Conservation (phyloP, 1,140 invertebrate genomes). For the Drosophila pallidifrons region DNA sequence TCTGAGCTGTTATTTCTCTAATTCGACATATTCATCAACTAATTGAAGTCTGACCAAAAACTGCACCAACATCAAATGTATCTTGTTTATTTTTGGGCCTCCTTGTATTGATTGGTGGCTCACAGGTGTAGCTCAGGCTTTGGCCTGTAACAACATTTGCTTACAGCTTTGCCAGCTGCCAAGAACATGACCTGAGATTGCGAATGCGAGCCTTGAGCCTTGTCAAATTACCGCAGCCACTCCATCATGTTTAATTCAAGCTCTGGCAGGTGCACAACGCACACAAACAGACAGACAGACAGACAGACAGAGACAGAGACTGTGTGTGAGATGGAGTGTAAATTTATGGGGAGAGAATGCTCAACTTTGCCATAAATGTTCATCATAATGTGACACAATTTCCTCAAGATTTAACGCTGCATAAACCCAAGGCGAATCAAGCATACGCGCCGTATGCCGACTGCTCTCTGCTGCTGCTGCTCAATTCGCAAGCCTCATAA, state of each 20-base stretch:
- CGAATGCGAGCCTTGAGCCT: constrained; percentile 39
- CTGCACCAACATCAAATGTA: not conserved
- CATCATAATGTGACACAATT: constrained; percentile 83
- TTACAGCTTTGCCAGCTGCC: constrained; percentile 39
- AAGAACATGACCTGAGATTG: constrained; percentile 13
- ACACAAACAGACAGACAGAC: not conserved
- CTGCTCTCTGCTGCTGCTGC: not conserved
- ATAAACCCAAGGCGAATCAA: constrained; percentile 55
- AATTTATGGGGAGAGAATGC: constrained; percentile 71
- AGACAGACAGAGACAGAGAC: not conserved
- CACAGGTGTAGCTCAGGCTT: constrained; percentile 48
- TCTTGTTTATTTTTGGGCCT: constrained; percentile 28
- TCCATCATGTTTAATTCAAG: constrained; percentile 73
- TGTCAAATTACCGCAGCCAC: constrained; percentile 78
- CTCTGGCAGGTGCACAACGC: constrained; percentile 15
- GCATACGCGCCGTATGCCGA: constrained; percentile 28
- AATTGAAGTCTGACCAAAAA: constrained; percentile 12
- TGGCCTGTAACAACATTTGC: constrained; percentile 30
- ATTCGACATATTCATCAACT: constrained; percentile 13
- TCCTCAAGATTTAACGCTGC: constrained; percentile 80
- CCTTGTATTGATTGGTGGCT: constrained; percentile 53
- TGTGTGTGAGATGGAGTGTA: constrained; percentile 36
- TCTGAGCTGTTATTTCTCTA: constrained; percentile 14
- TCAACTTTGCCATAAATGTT: constrained; percentile 80
- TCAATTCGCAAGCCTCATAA: constrained; percentile 75